Evolutionary conservation across 2,888 invertebrate species (phyloP).

Genomic region (Allolobophora icterica): DNA sequence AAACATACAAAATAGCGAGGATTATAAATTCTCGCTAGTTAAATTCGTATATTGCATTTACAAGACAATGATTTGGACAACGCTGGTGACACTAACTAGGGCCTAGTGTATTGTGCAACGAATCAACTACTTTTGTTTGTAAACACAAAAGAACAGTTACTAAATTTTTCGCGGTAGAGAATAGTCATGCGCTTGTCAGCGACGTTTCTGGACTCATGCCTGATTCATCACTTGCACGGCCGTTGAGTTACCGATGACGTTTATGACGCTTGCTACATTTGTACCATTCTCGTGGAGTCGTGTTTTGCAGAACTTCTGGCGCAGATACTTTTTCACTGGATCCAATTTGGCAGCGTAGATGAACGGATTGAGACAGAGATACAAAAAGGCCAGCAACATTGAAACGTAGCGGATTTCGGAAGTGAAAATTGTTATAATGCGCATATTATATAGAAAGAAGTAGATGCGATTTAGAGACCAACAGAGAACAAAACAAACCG

Average conservation of each 20-base stretch:
- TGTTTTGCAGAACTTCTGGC: neutral
- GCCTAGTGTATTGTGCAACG: no score
- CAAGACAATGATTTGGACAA: no score
- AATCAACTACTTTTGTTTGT: no score
- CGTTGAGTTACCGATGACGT: neutral
- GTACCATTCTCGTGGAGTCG: neutral
- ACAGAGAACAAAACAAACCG: slow-evolving; percentile 34
- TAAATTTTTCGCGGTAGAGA: no score
- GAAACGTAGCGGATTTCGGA: neutral
- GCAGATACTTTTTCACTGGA: neutral
- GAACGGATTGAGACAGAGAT: slow-evolving; percentile 21
- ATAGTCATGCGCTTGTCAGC: neutral
- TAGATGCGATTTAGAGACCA: slow-evolving; percentile 33
- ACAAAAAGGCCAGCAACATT: neutral
- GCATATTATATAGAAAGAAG: slow-evolving; percentile 31
- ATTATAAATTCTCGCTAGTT: no score
- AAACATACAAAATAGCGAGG: no score
- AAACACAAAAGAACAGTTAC: no score
- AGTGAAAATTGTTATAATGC: neutral
- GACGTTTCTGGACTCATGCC: neutral
- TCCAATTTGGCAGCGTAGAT: slow-evolving; percentile 4
- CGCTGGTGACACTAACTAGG: no score
- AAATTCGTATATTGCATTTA: no score
- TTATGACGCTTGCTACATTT: neutral
- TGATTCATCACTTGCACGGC: no score